phyloP scores from a whole-genome alignment of 37 sponge, comb jelly and placozoan genomes.

The Axinella damicornis region DNA sequence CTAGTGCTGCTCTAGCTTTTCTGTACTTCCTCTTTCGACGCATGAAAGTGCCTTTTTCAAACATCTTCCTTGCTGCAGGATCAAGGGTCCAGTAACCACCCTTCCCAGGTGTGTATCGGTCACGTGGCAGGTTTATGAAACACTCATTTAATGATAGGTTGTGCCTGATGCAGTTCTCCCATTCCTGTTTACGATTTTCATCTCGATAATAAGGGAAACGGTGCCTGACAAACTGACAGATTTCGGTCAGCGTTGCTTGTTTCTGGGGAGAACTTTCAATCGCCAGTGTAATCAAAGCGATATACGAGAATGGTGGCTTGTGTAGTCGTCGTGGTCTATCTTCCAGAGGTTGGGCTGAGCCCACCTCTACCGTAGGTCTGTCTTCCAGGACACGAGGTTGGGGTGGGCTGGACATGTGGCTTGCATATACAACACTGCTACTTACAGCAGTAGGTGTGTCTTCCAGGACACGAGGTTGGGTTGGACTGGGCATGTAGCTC shows the following conservation, averaged over 20 bases:
- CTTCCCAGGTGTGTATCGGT: conserved; percentile 93
- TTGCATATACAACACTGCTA: too few species aligned
- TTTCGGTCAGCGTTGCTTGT: conserved; percentile 86
- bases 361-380: too few species aligned
- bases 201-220: conserved; percentile 88
- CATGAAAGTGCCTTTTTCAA: conserved; percentile 87
- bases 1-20: conserved; percentile 51
- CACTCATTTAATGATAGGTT: conserved; percentile 92
- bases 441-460: too few species aligned
- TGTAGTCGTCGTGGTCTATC: conserved; percentile 43
- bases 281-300: conserved; percentile 95
- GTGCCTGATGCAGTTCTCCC: conserved; percentile 95
- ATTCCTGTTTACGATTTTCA: conserved; percentile 93
- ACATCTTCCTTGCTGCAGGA: conserved; percentile 86
- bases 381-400: too few species aligned
- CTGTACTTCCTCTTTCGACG: conserved; percentile 87
- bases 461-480: too few species aligned
- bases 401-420: too few species aligned
- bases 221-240: conserved; percentile 89
- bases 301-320: conserved; percentile 97
- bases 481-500: too few species aligned
- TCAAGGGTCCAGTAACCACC: conserved; percentile 95
- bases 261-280: conserved; percentile 75
- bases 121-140: conserved; percentile 91
- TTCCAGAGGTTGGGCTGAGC: too few species aligned